Evolutionary conservation across 2,797 vertebrate species (phyloP), one percentile per base, ranked within the genome.

Genomic region (Okamejei kenojei): DNA sequence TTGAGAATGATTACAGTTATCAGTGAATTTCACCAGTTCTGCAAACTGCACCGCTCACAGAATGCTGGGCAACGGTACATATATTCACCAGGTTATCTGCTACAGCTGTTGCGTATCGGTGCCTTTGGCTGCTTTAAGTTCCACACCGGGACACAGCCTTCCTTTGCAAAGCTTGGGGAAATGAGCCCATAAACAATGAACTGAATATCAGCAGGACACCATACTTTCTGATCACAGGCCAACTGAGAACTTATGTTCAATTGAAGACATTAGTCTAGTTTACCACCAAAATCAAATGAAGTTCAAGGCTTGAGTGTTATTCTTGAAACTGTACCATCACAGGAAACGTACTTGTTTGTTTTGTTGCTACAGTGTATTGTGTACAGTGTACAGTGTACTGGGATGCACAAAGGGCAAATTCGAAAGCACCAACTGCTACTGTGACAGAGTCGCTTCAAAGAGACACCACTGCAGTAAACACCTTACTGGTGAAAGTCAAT

Each of bases 11-110:
- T 88, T 88, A 88, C 63, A 88, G 63, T 35, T 68, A 88, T 68
- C n/a, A 68, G 63, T 88, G n/a, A 88, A 88, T 35, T 88, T 68
- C 84, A 88, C 61, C 84, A 88, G 61, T 68, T 68, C 29, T n/a
- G 17, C 17, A 68, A 65, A 68, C 68, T 88, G 15, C 84, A 68
- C 17, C 7, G 19, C 17, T 35, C n/a, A 8, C 17, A 21, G n/a
- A 35, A 65, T 68, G n/a, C 13, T 19, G 84, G 29, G 9, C 65
- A 65, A 35, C 35, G 84, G 15, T 68, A 21, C 84, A 68, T 35
- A 32, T 35, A 21, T 68, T 65, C 35, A 32, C 61, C 84, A 65
- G 84, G 61, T 9, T 32, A 35, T 63, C n/a, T 35, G 61, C 29
- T 63, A 54, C 54, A 29, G 5, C 81, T 84, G 61, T 65, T n/a